Percentiles rank a stretch among this genome's conserved stretches.
Conservation (phyloP, 2,888 invertebrate genomes). For the Zaprionus lineosus region DNA sequence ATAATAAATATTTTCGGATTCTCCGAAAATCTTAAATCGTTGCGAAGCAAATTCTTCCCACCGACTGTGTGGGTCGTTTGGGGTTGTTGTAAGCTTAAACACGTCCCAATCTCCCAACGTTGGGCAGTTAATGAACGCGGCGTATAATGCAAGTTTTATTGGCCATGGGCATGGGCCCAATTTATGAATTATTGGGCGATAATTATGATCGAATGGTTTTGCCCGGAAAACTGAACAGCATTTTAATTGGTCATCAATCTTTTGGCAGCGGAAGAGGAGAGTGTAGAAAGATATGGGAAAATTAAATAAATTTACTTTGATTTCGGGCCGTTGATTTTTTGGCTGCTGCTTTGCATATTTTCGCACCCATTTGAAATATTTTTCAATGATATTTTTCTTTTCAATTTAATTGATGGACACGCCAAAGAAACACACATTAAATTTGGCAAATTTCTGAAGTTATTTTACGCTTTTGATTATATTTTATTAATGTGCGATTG, state of each 20-base stretch:
- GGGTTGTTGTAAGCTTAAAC: too few species aligned
- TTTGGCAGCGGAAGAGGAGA: conserved; percentile 22
- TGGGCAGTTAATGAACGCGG: conserved; percentile 15
- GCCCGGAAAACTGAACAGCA: conserved; percentile 38
- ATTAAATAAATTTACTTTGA: conserved; percentile 38
- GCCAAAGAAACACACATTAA: too few species aligned
- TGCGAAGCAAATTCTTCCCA: too few species aligned
- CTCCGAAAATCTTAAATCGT: too few species aligned
- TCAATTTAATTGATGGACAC: conserved; percentile 34
- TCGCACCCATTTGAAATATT: conserved; percentile 47
- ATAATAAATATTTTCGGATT: conserved; percentile 28
- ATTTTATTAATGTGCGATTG: too few species aligned
- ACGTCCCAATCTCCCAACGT: conserved; percentile 14
- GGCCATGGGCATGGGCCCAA: conserved; percentile 21
- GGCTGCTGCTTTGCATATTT: conserved; percentile 53
- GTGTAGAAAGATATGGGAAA: conserved; percentile 22
- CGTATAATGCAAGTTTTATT: conserved; percentile 1
- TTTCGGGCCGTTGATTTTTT: conserved; percentile 31
- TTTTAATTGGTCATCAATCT: conserved; percentile 77
- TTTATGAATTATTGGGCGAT: conserved; percentile 63
- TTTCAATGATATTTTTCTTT: conserved; percentile 15
- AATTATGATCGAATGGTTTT: conserved; percentile 61
- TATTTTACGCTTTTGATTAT: too few species aligned
- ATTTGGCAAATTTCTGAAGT: too few species aligned
- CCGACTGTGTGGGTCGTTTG: too few species aligned